These are phyloP conservation scores for Platichthys stellatus DNA, from an alignment of 2,113 vertebrate genomes.

Conservation along the genomic window DNA sequence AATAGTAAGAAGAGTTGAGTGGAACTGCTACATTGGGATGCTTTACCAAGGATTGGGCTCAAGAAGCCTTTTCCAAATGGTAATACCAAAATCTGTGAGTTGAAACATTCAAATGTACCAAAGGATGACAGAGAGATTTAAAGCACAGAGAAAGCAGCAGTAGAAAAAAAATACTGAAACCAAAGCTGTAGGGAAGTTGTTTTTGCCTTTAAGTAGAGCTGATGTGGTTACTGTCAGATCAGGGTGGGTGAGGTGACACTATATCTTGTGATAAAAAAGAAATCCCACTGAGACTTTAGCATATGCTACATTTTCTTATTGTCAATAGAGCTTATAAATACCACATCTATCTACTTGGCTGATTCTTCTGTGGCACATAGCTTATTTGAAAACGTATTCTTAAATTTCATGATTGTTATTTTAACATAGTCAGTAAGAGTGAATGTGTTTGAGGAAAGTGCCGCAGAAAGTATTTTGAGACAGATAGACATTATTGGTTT, in stretches of 20 bases:
- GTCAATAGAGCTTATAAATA: too few species aligned
- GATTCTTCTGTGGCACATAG: too few species aligned
- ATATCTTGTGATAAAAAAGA: neutral
- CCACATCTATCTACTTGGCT: too few species aligned
- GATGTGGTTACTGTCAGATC: neutral
- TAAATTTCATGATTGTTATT: too few species aligned
- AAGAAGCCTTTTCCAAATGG: neutral
- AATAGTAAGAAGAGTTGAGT: constrained; percentile 14
- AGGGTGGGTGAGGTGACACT: neutral
- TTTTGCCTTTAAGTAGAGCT: constrained; percentile 13
- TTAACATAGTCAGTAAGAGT: too few species aligned
- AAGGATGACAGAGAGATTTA: constrained; percentile 50
- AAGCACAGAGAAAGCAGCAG: neutral
- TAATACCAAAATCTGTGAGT: neutral
- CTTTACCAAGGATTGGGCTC: neutral
- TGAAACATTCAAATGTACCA: constrained; percentile 34
- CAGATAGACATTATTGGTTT: too few species aligned
- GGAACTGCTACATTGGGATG: constrained; percentile 54
- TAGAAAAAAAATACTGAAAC: neutral
- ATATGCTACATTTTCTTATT: too few species aligned
- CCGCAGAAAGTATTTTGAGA: too few species aligned
- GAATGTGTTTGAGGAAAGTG: too few species aligned
- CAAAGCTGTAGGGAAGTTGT: neutral
- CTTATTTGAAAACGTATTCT: too few species aligned
- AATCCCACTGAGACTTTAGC: too few species aligned